Evolutionary conservation across 2,888 invertebrate species (phyloP).

Genomic region (Melieria omissa): DNA sequence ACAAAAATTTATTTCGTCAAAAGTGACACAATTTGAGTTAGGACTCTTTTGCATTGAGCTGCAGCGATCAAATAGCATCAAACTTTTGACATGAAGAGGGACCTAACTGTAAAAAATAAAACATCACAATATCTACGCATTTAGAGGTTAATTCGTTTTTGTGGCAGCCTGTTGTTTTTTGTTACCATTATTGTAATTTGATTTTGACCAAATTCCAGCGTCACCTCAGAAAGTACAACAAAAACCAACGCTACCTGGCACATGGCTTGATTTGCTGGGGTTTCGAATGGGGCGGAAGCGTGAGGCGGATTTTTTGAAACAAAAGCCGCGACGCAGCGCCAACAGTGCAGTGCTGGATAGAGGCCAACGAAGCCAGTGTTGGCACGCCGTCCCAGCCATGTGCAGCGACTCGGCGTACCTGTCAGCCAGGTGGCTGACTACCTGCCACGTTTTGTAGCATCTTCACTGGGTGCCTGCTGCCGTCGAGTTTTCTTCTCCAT

Average conservation of each 20-base stretch:
- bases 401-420: not conserved
- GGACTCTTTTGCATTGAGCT: too few species aligned
- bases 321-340: not conserved
- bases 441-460: not conserved
- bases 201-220: conserved; percentile 27
- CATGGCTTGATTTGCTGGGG: conserved; percentile 19
- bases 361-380: too few species aligned
- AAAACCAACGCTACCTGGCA: conserved; percentile 24
- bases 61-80: too few species aligned
- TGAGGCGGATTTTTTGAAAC: conserved; percentile 9
- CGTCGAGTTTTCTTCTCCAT: not conserved
- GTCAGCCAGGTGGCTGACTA: too few species aligned
- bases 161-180: too few species aligned
- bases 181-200: conserved; percentile 1
- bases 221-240: conserved; percentile 6
- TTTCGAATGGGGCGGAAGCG: not conserved
- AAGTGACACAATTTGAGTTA: too few species aligned
- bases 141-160: too few species aligned
- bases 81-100: too few species aligned
- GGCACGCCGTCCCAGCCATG: not conserved
- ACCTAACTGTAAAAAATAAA: too few species aligned
- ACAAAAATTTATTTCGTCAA: too few species aligned
- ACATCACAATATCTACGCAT: too few species aligned
- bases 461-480: not conserved
- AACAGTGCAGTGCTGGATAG: too few species aligned